Conservation (phyloP, 1,140 invertebrate genomes). For the Conus betulinus region DNA sequence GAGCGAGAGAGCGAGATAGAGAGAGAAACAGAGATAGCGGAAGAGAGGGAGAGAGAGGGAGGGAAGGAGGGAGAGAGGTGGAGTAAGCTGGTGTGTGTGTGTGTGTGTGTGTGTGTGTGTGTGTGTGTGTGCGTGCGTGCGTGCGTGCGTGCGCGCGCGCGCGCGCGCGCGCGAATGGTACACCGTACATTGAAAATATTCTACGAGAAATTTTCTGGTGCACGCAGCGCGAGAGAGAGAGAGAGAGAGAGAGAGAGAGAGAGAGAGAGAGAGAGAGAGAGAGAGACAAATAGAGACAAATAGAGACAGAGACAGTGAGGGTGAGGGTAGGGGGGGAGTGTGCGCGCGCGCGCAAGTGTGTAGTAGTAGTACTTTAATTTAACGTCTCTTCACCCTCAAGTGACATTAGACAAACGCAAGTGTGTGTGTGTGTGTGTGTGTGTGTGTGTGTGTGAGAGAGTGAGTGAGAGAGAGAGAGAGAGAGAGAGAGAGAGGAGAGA, state of each 20-base stretch:
- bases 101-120: not conserved
- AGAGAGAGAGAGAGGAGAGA: too few relatives aligned
- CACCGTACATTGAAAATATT: too few relatives aligned
- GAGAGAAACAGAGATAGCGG: not conserved
- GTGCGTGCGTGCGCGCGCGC: not conserved
- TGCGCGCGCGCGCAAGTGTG: too few relatives aligned
- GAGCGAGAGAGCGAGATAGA: not conserved
- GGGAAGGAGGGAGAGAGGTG: not conserved
- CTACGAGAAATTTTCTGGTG: not conserved
- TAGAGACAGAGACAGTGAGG: not conserved
- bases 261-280: not conserved
- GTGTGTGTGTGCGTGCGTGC: not conserved
- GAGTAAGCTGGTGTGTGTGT: not conserved
- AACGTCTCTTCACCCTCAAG: too few relatives aligned
- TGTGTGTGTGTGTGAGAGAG: not conserved
- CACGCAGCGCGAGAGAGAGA: not conserved
- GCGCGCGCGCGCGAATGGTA: too few relatives aligned
- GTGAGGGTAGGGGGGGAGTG: too few relatives aligned
- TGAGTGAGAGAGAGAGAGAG: not conserved
- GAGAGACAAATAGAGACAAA: not conserved
- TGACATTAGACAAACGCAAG: too few relatives aligned
- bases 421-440: too few relatives aligned
- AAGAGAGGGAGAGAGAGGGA: not conserved
- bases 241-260: conserved; percentile 6
- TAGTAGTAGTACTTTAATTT: too few relatives aligned